phyloP scores from a whole-genome alignment of 2,113 vertebrate species.

The Gambusia affinis region DNA sequence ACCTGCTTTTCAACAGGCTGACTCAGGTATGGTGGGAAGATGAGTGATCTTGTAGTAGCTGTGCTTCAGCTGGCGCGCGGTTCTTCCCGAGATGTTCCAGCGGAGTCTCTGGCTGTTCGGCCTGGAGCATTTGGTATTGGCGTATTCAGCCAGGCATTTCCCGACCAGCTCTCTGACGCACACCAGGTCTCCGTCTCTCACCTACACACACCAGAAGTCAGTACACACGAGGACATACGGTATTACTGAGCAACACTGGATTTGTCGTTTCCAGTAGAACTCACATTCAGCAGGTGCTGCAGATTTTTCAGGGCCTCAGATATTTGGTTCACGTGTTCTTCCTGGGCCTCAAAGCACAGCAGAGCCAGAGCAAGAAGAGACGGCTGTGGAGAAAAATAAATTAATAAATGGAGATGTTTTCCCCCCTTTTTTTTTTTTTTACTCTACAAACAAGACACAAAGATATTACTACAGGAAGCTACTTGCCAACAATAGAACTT shows the following conservation, averaged over 20 bases:
- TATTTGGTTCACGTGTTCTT: conserved; percentile 84
- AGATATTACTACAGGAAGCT: no score
- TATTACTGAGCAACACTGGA: not conserved
- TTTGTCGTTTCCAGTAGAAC: conserved; percentile 4
- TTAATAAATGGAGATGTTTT: not conserved
- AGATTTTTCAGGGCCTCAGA: conserved; percentile 81
- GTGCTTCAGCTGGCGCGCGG: conserved; percentile 90
- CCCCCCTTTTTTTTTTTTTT: no score
- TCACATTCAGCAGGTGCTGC: conserved; percentile 87
- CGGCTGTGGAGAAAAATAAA: conserved; percentile 76
- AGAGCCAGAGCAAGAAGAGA: conserved; percentile 90
- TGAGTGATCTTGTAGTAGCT: conserved; percentile 95
- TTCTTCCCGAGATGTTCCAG: conserved; percentile 95
- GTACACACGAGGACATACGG: not conserved
- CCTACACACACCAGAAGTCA: conserved; percentile 66
- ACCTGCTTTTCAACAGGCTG: conserved; percentile 67
- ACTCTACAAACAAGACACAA: no score
- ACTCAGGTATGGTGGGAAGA: conserved; percentile 96
- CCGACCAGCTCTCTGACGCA: conserved; percentile 89
- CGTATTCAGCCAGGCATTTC: conserved; percentile 93
- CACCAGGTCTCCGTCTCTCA: conserved; percentile 86
- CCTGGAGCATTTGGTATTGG: conserved; percentile 88
- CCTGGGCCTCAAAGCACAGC: conserved; percentile 85
- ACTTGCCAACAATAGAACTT: no score
- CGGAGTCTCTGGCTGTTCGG: conserved; percentile 91